A percentile compares a stretch with the other conserved stretches of the same genome.
Conservation (phyloP, 2,797 vertebrate species). For the Oryzias dopingdopingensis region DNA sequence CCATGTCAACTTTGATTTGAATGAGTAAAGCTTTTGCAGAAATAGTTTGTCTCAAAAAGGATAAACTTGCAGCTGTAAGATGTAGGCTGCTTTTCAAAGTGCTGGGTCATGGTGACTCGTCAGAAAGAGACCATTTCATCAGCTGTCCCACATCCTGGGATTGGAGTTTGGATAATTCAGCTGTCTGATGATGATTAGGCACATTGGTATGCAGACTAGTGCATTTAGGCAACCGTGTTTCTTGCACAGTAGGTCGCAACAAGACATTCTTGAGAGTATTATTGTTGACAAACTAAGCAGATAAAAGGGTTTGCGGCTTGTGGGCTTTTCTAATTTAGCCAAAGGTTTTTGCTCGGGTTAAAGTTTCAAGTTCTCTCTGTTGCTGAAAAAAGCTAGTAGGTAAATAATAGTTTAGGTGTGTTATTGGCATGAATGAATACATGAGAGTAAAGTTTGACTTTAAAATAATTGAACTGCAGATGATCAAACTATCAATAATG, state of each 20-base stretch:
- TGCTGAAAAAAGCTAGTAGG: background rate
- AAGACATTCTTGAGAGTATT: background rate
- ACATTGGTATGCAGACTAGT: too few relatives aligned
- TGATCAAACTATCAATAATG: too few relatives aligned
- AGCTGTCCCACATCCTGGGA: conserved; percentile 17
- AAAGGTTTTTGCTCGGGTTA: background rate
- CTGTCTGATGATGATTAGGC: too few relatives aligned
- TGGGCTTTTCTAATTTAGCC: conserved; percentile 40
- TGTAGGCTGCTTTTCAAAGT: background rate
- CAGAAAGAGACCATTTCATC: conserved; percentile 17
- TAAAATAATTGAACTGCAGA: too few relatives aligned
- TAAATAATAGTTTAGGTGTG: background rate
- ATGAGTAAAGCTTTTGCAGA: too few relatives aligned
- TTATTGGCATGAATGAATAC: too few relatives aligned
- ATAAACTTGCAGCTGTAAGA: too few relatives aligned
- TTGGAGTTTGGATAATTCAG: conserved; percentile 3
- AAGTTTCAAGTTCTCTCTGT: background rate
- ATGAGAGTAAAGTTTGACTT: too few relatives aligned
- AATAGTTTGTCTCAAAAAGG: too few relatives aligned
- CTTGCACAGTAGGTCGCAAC: conserved; percentile 18
- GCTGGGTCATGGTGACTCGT: conserved; percentile 29
- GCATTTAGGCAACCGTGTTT: conserved; percentile 5
- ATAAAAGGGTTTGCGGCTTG: conserved; percentile 38
- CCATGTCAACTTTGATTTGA: too few relatives aligned
- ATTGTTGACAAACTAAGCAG: conserved; percentile 36